Evolutionary conservation across 2,888 invertebrate genomes (phyloP).

Genomic region (Mystacides longicornis): DNA sequence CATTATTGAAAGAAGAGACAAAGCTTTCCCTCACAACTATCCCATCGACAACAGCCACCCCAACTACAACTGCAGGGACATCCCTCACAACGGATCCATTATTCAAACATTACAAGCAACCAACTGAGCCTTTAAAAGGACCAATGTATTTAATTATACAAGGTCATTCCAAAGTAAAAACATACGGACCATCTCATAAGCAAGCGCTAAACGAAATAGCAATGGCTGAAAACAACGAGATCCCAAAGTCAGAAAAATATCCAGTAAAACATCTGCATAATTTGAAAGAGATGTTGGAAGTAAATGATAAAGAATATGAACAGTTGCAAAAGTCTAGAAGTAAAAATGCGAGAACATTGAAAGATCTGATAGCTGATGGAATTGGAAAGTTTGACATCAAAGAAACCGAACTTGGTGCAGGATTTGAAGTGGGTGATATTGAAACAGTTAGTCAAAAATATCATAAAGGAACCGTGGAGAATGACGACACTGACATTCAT

Average conservation of each 20-base stretch:
- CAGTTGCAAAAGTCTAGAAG: constrained; percentile 30
- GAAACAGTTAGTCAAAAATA: constrained; percentile 49
- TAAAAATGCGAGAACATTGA: constrained; percentile 38
- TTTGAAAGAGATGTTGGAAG: constrained; percentile 32
- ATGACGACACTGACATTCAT: constrained; percentile 32
- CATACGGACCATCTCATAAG: constrained; percentile 60
- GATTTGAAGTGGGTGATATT: constrained; percentile 51
- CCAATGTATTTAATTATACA: constrained; percentile 75
- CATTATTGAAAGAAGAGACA: constrained; percentile 24
- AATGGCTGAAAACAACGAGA: constrained; percentile 47
- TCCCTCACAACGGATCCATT: constrained; percentile 54
- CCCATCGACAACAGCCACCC: constrained; percentile 37
- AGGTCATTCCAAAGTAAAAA: constrained; percentile 80
- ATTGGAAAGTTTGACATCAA: constrained; percentile 49
- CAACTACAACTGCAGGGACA: constrained; percentile 43
- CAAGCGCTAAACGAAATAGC: constrained; percentile 37
- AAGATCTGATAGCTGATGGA: constrained; percentile 38
- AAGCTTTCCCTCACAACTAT: constrained; percentile 26
- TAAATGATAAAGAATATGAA: constrained; percentile 30
- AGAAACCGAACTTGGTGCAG: constrained; percentile 50
- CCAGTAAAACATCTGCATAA: constrained; percentile 53
- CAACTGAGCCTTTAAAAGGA: constrained; percentile 51
- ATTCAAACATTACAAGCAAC: constrained; percentile 55
- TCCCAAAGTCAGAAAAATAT: constrained; percentile 45
- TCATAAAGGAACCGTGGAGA: constrained; percentile 54